Evolutionary conservation across 2,113 vertebrate species (phyloP), one percentile per base, ranked within the genome.

Genomic region (Aphelocoma coerulescens): DNA sequence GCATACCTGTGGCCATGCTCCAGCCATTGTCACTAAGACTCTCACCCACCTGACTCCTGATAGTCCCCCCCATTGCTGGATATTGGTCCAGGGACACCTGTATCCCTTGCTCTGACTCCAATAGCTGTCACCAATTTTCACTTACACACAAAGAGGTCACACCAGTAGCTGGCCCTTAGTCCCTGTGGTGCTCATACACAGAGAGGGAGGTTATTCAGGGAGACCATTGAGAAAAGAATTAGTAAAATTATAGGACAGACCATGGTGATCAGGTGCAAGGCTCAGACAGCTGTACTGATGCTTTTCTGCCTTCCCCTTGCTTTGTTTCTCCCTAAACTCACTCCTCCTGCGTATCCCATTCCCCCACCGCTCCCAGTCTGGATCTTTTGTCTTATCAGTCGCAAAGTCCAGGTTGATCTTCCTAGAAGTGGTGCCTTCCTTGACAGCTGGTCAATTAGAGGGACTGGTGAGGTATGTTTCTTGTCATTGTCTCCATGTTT

Each of bases 21-120:
- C 51, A 71, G 35, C 6, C 28, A 28, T 24, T 0, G 0, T 8
- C 17, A n/a, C 9, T 4, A 3, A 52, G 41, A 28, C 24, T 9
- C 3, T 80, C 30, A 32, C 23, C 11, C 1, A 1, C 26, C 4
- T 43, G 9, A 7, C 3, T 68, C 48, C 35, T 7, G 2, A 46
- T 6, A 3, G 14, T 23, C 11, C 6, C 12, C 10, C 5, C 37
- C 7, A 3, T 11, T 41, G 6, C 22, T 69, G 21, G 4, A 35
- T 82, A n/a, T 49, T 9, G 3, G 15, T 28, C 32, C 13, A 35
- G n/a, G 16, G 6, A 9, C 2, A 10, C 6, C 33, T 22, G 8
- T 9, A 41, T 14, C 9, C 28, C 23, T 39, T 39, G 3, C 6
- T 55, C 21, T 55, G 22, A 91, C 2, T 57, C 12, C 52, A 68